Evolutionary conservation across 2,113 vertebrate species (phyloP).

Genomic region (Eptatretus burgeri): DNA sequence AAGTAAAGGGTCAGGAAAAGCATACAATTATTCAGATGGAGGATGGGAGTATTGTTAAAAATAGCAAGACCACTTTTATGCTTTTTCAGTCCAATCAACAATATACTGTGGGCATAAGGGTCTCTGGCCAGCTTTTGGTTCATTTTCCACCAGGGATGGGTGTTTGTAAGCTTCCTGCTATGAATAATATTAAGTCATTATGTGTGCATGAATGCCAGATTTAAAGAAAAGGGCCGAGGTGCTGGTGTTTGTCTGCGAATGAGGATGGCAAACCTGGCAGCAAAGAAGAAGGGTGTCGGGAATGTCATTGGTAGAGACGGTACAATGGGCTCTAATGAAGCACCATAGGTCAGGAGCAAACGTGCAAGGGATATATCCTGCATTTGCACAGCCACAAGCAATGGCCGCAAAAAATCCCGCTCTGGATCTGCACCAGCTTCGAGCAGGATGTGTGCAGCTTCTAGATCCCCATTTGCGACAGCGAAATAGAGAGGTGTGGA

Average conservation of each 20-base stretch:
- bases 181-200: too few relatives aligned
- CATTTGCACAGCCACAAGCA: neutral
- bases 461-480: neutral
- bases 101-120: too few relatives aligned
- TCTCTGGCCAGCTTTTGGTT: too few relatives aligned
- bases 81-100: too few relatives aligned
- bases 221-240: constrained; percentile 14
- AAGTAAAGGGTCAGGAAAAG: too few relatives aligned
- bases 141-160: too few relatives aligned
- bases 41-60: too few relatives aligned
- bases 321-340: constrained; percentile 30
- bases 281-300: constrained; percentile 47
- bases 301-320: constrained; percentile 35
- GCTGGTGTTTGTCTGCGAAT: constrained; percentile 16
- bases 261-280: constrained; percentile 9
- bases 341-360: constrained; percentile 47
- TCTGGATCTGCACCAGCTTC: neutral
- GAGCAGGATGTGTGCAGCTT: neutral
- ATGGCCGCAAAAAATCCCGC: neutral
- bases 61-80: too few relatives aligned
- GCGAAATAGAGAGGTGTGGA: constrained; percentile 4
- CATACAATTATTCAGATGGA: too few relatives aligned
- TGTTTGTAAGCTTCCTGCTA: too few relatives aligned
- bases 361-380: constrained; percentile 15
- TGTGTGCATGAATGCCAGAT: too few relatives aligned